Evolutionary conservation across 2,113 vertebrate genomes (phyloP), one percentile per base, ranked within the genome.

Genomic region (Nothobranchius kuhntae): DNA sequence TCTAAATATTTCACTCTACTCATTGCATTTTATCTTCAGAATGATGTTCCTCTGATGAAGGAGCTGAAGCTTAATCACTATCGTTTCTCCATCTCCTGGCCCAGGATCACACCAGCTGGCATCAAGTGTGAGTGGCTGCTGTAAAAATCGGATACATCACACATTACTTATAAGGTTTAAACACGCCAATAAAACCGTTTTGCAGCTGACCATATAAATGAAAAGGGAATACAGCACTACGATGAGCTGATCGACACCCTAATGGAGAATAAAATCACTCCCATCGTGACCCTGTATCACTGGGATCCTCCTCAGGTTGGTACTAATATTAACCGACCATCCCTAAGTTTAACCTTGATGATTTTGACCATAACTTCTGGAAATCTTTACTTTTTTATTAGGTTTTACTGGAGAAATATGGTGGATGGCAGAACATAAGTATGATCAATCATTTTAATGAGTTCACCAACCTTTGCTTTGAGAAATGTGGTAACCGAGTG

Each of bases 301-400:
- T 98, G 96, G 95, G 96, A 99, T 62, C 94, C 98, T 35, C 96
- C 97, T 9, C 96, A 96, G 94, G 96, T 97, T n/a, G 59, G 92
- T 45, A 4, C n/a, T 14, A 2, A 42, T 44, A 60, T 58, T 53
- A 30, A 48, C 0, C 3, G 0, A 57, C 42, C 46, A 51, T 12
- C 11, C 1, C 0, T 2, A 45, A 42, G 1, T 10, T 70, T 3
- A 15, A 14, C 5, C 1, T 3, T 30, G 4, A 61, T 45, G 7
- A 4, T 4, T 17, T 12, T 61, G 50, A 1, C 3, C 59, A 40
- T 47, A 30, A 60, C 30, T 1, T 7, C 45, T 15, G 13, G 8
- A 21, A 7, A 38, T 17, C 0, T 53, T 36, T 54, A 0, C 8
- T 15, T 61, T 59, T 79, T 81, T 21, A 21, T 12, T 80, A 98